These are phyloP conservation scores for Tachuris rubrigastra DNA, from an alignment of 2,113 vertebrate species.

Conservation along the genomic window DNA sequence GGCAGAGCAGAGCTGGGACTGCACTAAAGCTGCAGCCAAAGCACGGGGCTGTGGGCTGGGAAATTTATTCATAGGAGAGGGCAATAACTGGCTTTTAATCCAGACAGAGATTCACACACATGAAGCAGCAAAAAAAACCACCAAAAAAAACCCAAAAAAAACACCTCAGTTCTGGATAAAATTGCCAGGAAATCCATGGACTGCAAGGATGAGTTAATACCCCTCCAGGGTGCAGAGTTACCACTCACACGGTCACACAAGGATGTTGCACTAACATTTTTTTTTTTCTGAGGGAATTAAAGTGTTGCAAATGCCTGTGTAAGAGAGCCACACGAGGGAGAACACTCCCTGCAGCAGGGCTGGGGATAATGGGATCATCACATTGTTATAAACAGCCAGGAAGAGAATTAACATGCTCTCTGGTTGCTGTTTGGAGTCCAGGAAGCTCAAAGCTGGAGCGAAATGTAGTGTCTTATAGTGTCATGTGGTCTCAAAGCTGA, in stretches of 20 bases:
- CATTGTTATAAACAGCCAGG: constrained; percentile 5
- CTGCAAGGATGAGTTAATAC: neutral
- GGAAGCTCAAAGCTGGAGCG: neutral
- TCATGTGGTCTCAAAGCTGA: neutral
- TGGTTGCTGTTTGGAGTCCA: neutral
- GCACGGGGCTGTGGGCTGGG: accelerated
- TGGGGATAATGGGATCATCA: constrained; percentile 44
- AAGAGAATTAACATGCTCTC: constrained; percentile 6
- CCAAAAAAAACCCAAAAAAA: too few relatives aligned
- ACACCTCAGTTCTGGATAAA: neutral
- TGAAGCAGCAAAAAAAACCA: neutral
- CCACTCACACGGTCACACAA: accelerated
- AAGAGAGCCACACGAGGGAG: neutral
- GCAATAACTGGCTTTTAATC: neutral
- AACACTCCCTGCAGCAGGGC: neutral
- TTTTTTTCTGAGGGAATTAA: neutral
- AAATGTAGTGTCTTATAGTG: neutral
- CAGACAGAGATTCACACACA: neutral
- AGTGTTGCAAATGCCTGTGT: neutral
- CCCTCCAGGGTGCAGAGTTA: neutral
- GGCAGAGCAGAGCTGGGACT: neutral
- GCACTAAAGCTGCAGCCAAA: neutral
- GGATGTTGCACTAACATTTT: neutral
- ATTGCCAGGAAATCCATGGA: neutral
- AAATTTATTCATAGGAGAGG: neutral